These are phyloP conservation scores for Meloe dianella DNA, from an alignment of 2,888 invertebrate species.

Conservation along the genomic window DNA sequence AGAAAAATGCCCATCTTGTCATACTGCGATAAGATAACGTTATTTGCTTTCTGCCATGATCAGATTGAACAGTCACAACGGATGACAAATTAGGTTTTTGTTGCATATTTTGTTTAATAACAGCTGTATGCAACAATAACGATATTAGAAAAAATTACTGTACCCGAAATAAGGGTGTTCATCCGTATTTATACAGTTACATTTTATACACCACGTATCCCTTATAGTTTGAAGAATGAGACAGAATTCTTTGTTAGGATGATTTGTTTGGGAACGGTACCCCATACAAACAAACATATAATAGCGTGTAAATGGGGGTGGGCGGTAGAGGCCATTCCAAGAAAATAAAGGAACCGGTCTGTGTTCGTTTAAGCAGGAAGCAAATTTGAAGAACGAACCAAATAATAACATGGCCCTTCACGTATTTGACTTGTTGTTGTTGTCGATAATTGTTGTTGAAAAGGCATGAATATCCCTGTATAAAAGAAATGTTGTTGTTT, in stretches of 20 bases:
- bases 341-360: constrained; percentile 38
- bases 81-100: background rate
- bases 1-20: background rate
- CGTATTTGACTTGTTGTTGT: background rate
- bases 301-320: constrained; percentile 54
- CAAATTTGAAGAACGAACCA: background rate
- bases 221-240: constrained; percentile 19
- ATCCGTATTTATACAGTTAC: constrained; percentile 20
- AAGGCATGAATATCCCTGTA: background rate
- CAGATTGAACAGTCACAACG: background rate
- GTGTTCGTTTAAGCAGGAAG: background rate
- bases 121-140: background rate
- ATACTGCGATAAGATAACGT: background rate
- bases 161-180: background rate
- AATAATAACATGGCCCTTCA: background rate
- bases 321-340: constrained; percentile 43
- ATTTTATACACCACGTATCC: too few species aligned
- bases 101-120: too few species aligned
- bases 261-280: constrained; percentile 53
- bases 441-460: background rate
- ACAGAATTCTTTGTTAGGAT: constrained; percentile 47
- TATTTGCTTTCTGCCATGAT: background rate
- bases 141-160: background rate
- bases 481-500: background rate
- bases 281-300: constrained; percentile 49